Percentiles rank a stretch among this genome's conserved stretches.
Evolutionary conservation across 2,113 vertebrate species (phyloP).

Genomic region (Trichomycterus rosablanca): DNA sequence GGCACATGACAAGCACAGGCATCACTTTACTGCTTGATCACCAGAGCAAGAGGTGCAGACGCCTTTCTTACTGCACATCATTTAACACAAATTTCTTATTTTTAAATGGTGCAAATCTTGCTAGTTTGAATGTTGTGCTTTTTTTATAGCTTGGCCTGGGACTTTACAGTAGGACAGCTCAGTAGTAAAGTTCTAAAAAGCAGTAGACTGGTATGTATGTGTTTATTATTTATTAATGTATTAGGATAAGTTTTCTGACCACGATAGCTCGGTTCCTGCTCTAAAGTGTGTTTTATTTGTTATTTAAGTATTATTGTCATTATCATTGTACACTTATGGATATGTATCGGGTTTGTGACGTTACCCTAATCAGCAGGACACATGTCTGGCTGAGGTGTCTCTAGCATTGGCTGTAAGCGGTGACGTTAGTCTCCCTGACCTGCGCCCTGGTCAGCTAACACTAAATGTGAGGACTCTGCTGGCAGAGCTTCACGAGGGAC

Average conservation of each 20-base stretch:
- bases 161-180: slow-evolving; percentile 81
- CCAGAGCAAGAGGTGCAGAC: slow-evolving; percentile 68
- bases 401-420: slow-evolving; percentile 79
- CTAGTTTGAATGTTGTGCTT: neutral
- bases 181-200: slow-evolving; percentile 95
- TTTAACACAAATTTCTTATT: neutral
- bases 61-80: neutral
- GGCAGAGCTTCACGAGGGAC: slow-evolving; percentile 87
- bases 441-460: slow-evolving; percentile 66
- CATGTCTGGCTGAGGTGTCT: slow-evolving; percentile 86
- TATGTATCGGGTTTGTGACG: neutral
- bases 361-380: slow-evolving; percentile 65
- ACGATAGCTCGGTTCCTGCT: too few relatives aligned
- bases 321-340: neutral
- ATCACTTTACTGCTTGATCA: slow-evolving; percentile 80
- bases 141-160: slow-evolving; percentile 71
- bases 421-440: slow-evolving; percentile 72
- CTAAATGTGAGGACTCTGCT: slow-evolving; percentile 73
- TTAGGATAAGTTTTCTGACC: neutral
- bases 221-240: neutral
- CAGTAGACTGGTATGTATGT: slow-evolving; percentile 81
- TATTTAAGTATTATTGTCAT: too few relatives aligned
- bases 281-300: too few relatives aligned
- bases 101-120: neutral
- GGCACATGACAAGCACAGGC: slow-evolving; percentile 86